Conservation (phyloP, 1,140 invertebrate species). For the Ditylenchus dipsaci region DNA sequence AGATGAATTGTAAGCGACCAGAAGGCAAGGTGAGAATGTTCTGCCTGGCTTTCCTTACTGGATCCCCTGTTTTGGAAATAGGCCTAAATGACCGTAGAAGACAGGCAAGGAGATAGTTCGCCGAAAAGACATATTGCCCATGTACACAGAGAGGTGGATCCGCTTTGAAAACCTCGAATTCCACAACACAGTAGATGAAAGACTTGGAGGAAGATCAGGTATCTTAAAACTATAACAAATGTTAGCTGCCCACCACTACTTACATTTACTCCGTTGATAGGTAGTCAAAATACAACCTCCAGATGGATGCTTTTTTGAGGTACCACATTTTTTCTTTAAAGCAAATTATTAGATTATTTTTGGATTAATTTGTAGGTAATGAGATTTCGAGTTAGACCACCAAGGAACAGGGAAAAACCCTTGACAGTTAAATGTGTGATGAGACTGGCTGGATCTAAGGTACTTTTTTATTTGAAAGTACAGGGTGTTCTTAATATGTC, state of each 20-base stretch:
- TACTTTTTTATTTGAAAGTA: background rate
- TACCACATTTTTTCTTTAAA: slow-evolving; percentile 6
- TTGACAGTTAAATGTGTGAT: slow-evolving; percentile 77
- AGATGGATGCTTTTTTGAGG: slow-evolving; percentile 92
- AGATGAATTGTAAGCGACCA: slow-evolving; percentile 80
- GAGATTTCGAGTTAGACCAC: slow-evolving; percentile 89
- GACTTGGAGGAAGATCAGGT: slow-evolving; percentile 80
- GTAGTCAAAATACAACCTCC: slow-evolving; percentile 83
- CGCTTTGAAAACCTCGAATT: slow-evolving; percentile 87
- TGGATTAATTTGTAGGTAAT: slow-evolving; percentile 65
- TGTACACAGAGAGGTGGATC: slow-evolving; percentile 99
- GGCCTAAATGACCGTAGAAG: slow-evolving; percentile 89
- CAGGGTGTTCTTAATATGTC: too few species aligned
- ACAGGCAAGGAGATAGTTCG: slow-evolving; percentile 96
- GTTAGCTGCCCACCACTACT: too few species aligned
- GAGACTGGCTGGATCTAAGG: slow-evolving; percentile 57
- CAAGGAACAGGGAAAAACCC: slow-evolving; percentile 90
- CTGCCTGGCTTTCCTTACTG: slow-evolving; percentile 80
- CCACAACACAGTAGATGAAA: slow-evolving; percentile 84
- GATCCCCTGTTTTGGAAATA: slow-evolving; percentile 89
- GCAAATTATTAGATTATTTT: background rate
- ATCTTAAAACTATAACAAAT: too few species aligned
- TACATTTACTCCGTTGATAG: too few species aligned
- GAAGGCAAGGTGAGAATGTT: slow-evolving; percentile 90
- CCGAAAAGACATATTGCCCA: slow-evolving; percentile 95